Percentiles rank a stretch among this genome's conserved stretches.
phyloP scores from a whole-genome alignment of 1,140 invertebrate species.

The Apis dorsata region DNA sequence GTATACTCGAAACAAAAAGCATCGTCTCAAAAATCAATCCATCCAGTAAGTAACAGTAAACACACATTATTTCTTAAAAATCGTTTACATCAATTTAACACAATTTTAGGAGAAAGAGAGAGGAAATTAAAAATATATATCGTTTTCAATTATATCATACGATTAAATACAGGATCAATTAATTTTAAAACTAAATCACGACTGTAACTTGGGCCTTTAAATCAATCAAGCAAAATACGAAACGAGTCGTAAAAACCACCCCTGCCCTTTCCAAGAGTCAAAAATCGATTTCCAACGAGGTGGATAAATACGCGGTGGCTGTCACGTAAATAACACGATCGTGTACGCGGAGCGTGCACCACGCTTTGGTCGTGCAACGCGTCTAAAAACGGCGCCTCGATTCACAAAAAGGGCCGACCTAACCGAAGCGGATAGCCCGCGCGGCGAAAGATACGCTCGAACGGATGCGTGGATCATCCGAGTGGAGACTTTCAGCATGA shows the following conservation, averaged over 20 bases:
- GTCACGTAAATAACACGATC: slow-evolving; percentile 22
- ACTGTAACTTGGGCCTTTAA: background rate
- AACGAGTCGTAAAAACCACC: background rate
- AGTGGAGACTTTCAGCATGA: slow-evolving; percentile 47
- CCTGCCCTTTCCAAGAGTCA: background rate
- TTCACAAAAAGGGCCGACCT: slow-evolving; percentile 35
- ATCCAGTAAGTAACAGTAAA: background rate
- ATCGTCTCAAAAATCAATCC: too few relatives aligned
- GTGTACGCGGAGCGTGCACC: slow-evolving; percentile 6
- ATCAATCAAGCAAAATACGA: background rate
- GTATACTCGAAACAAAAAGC: too few relatives aligned
- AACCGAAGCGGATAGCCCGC: slow-evolving; percentile 34
- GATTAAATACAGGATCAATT: too few relatives aligned
- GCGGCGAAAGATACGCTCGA: slow-evolving; percentile 38
- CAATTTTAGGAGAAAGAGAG: too few relatives aligned
- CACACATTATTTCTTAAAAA: too few relatives aligned
- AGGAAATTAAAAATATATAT: too few relatives aligned
- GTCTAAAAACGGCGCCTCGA: slow-evolving; percentile 41
- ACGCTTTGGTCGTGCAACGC: slow-evolving; percentile 14
- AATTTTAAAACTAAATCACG: too few relatives aligned
- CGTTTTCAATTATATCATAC: too few relatives aligned
- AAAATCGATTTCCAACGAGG: slow-evolving; percentile 20
- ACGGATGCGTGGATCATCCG: slow-evolving; percentile 49
- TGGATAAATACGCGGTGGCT: slow-evolving; percentile 8
- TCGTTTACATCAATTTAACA: too few relatives aligned